Base-by-base conservation (phyloP, 2,888 invertebrate species). In the Scaptomyza cyrtandrae region DNA sequence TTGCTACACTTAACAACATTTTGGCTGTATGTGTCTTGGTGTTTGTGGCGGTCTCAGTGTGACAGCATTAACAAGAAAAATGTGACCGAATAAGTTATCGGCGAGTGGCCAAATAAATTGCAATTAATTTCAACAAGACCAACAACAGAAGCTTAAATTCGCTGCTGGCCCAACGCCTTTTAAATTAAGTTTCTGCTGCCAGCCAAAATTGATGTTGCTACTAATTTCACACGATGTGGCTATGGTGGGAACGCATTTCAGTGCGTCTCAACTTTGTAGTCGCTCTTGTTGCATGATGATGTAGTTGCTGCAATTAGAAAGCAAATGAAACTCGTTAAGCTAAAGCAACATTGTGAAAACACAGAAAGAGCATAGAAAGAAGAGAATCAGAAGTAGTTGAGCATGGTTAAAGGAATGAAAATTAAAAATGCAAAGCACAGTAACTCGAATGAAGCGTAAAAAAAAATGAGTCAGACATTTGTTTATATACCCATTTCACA, bases 111-210 rank as follows among this genome's bases (percentile, higher is more conserved):
- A 65, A 72, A 74, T 89, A 73, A 89, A 71, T 75, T 75, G 60
- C 86, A 84, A 88, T 83, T 77, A 83, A 71, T 78, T 71, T 70
- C n/a, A 57, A 45, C 48, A 63, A 14, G 24, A 24, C 24, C 24
- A 39, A 14, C 14, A 58, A 75, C 65, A 78, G 55, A 60, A 61
- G 57, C 62, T 63, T 56, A 56, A 69, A 66, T 64, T 59, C 19
- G n/a, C 10, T 16, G 10, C 16, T 41, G 67, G 41, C 39, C 72
- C 67, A 67, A 65, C 58, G 72, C 55, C 67, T 69, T 77, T 89
- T 89, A 89, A 89, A 75, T 89, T 89, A 89, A 81, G 88, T 81
- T 77, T 53, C 61, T 65, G 35, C 19, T 60, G 66, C 57, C 61
- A 67, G 65, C 69, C 37, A 45, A 56, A 89, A 89, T 87, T 87